Base-by-base conservation (phyloP, 2,888 invertebrate genomes). In the Ischnus inquisitorius region DNA sequence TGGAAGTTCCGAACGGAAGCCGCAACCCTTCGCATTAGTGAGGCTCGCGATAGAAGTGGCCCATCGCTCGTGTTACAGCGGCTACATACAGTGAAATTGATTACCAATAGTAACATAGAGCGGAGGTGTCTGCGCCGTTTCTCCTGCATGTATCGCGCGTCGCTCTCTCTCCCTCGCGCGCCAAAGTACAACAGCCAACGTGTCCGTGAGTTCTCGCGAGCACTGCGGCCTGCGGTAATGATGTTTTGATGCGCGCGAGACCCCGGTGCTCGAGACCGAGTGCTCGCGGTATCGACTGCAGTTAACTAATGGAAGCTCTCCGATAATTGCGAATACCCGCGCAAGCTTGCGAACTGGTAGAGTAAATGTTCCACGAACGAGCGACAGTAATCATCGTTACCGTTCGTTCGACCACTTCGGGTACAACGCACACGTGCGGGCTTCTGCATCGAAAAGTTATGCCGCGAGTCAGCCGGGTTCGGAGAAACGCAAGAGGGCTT, bases 271-370 rank as follows among this genome's bases (percentile, higher is more conserved):
- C 16, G 79, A 67, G 19, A 64, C 54, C 54, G 54, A 54, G 54
- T 22, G 54, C 54, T 25, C 74, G 71, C 79, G 51, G 90, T 92
- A 92, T 92, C 91, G 93, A 92, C 91, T 92, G 92, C 90, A 92
- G 92, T 92, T 92, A 93, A 93, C 93, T 93, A 93, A 93, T 93
- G 93, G 93, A 93, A 92, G 91, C 93, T 92, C 90, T 89, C 91
- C 91, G 92, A 93, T 93, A 93, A 93, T 93, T 93, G 92, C 92
- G 89, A 92, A 90, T 91, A 89, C 87, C 87, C 89, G 87, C 87
- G 86, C 80, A 22, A 62, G 67, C 75, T 62, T 39, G 41, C 28
- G 41, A n/a, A 67, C 28, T 60, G 65, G 78, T 88, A 88, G 91
- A 92, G 90, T 92, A 91, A 92, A 92, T 92, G 92, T 92, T 90